These are phyloP conservation scores for Lepus europaeus DNA, from an alignment of 2,113 vertebrate genomes.

Conservation along the genomic window DNA sequence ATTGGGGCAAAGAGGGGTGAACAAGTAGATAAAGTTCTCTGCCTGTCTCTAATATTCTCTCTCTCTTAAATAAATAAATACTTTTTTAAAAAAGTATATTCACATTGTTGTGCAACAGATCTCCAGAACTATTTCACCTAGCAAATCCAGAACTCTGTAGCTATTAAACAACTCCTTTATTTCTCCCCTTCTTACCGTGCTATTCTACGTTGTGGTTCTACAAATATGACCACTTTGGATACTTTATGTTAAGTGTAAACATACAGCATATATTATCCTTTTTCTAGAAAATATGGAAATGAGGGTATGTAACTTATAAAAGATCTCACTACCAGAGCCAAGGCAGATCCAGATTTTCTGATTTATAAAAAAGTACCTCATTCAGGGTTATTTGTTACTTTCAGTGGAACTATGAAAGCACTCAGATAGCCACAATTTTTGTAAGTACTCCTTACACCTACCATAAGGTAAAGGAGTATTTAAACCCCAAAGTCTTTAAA, in stretches of 20 bases:
- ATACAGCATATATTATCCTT: not conserved
- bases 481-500: conserved; percentile 72
- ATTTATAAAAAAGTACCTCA: conserved; percentile 44
- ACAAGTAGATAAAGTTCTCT: too few relatives aligned
- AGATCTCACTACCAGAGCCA: conserved; percentile 1
- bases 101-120: not conserved
- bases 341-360: conserved; percentile 36
- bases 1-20: too few relatives aligned
- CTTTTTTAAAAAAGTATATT: not conserved
- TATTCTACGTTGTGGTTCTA: conserved; percentile 27
- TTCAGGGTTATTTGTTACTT: conserved; percentile 45
- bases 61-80: too few relatives aligned
- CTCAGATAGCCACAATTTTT: conserved; percentile 61
- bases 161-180: not conserved
- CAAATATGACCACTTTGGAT: conserved; percentile 22
- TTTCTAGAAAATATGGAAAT: conserved; percentile 34
- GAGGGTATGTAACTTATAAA: not conserved
- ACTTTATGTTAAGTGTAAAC: not conserved
- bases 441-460: conserved; percentile 49
- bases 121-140: not conserved
- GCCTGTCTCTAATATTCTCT: too few relatives aligned
- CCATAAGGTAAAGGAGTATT: conserved; percentile 49
- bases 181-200: too few relatives aligned
- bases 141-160: not conserved
- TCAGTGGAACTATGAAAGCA: conserved; percentile 8